Evolutionary conservation across 2,113 vertebrate genomes (phyloP), one percentile per base, ranked within the genome.

Genomic region (Carettochelys insculpta): DNA sequence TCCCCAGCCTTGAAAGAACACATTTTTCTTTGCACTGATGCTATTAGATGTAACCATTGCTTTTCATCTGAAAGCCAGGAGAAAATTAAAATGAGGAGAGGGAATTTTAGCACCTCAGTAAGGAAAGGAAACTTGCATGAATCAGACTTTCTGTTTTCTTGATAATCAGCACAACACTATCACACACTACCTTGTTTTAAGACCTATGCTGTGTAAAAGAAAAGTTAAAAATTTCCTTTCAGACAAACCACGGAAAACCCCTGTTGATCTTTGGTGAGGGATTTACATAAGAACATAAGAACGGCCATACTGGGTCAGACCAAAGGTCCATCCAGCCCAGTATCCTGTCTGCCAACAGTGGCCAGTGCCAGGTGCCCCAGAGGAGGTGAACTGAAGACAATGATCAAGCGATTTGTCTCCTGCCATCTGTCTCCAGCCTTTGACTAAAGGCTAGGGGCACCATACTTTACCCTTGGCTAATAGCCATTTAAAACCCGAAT

Each of bases 31-130:
- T 94, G 90, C 91, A 61, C 51, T 80, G 47, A 86, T 93, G 90
- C 92, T 95, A 52, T 91, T 93, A 95, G 52, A 78, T 90, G 87
- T 90, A 94, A 87, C 75, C 93, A 82, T 73, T 90, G 84, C 71
- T 86, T 90, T 89, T 82, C 78, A 90, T 80, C 90, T 95, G 92
- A 52, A 85, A 61, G 75, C 78, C 84, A 80, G 79, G 83, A 25
- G 43, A 48, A 22, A 25, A 68, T 76, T 38, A 76, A 91, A 85
- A 68, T 16, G 71, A 82, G 76, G 38, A 94, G 80, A 92, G 91
- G 85, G 79, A 89, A 82, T 82, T 87, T 92, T 56, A 38, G 52
- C 77, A 48, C 20, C 27, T 34, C 27, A 93, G 90, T 91, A 92
- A 91, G 41, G 29, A 85, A 89, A 11, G 25, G 53, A 53, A 34